Conservation (phyloP, 2,113 vertebrate species). For the Axis porcinus region DNA sequence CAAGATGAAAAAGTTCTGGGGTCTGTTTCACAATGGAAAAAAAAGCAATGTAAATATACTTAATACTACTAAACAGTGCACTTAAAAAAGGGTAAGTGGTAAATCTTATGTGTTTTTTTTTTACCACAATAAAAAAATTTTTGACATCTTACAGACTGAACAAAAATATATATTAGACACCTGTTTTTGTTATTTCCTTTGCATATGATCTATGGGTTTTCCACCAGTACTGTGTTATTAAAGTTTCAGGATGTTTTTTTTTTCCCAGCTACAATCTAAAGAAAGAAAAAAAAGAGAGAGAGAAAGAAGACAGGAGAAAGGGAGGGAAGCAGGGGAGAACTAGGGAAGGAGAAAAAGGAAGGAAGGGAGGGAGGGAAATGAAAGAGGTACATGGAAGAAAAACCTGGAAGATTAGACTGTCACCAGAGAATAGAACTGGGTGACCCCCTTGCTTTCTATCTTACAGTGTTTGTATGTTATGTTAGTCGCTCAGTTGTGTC, state of each 20-base stretch:
- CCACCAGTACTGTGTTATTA: not conserved
- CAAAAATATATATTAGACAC: not conserved
- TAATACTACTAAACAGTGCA: not conserved
- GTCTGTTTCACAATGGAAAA: not conserved
- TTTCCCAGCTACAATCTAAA: not conserved
- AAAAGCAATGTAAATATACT: not conserved
- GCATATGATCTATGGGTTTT: not conserved
- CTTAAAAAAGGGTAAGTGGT: not conserved
- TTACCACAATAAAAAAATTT: not conserved
- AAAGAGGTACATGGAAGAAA: not conserved
- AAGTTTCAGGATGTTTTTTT: not conserved
- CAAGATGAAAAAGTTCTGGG: not conserved
- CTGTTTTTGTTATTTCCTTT: not conserved
- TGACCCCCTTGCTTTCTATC: not conserved
- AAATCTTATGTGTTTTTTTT: not conserved
- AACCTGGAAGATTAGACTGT: not conserved
- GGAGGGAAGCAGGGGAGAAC: fast-evolving
- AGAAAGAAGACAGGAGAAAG: not conserved
- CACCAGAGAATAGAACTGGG: not conserved
- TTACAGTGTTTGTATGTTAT: not conserved
- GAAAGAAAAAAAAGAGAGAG: not conserved
- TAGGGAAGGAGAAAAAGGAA: not conserved
- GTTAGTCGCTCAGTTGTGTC: not conserved
- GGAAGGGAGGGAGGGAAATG: no score
- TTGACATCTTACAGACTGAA: not conserved